Base-by-base conservation (phyloP, 2,113 vertebrate species). In the Accipiter virgatus region DNA sequence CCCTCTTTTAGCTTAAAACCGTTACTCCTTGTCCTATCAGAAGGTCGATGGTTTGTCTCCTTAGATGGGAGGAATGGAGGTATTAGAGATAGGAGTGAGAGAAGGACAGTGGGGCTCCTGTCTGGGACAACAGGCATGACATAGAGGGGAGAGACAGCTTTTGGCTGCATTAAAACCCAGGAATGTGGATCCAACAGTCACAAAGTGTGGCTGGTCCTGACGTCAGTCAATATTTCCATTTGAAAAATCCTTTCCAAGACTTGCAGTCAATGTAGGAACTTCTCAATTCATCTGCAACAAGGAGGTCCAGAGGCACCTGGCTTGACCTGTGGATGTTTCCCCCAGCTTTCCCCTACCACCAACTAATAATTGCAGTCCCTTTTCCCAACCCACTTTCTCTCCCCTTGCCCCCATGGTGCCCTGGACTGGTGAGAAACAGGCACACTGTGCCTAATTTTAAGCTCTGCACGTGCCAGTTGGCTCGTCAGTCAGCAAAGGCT, bases 401-500 rank as follows among this genome's bases (percentile, higher is more conserved):
- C 42, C 42, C 16, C 10, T 45, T 45, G 8, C 4, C 32, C 40
- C 27, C 0, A 0, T 12, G 3, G 27, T 34, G 52, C 43, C 68
- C 1, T 2, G n/a, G 13, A 32, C 29, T 17, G 42, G 17, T 23
- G 29, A 73, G 17, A 10, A 66, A 5, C 7, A 27, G 6, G 12
- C 17, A 7, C 1, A 1, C 11, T 21, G 26, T 72, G 56, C 62
- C 26, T 56, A 40, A 40, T 83, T 70, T 40, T 17, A 31, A 45
- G 6, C 38, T 50, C 11, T 14, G 18, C 8, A 27, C 1, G 1
- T 36, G 34, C 21, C 43, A 43, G 48, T 27, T 32, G 73, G 15
- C 43, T 40, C 12, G 7, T 29, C 18, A 9, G 27, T 40, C 85
- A 42, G 21, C 45, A 55, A 48, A 70, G 1, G 9, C 1, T 42